Percentiles rank a stretch among this genome's conserved stretches.
These are phyloP conservation scores for Hemichromis elongatus DNA, from an alignment of 2,113 vertebrate species.

Conservation along the genomic window DNA sequence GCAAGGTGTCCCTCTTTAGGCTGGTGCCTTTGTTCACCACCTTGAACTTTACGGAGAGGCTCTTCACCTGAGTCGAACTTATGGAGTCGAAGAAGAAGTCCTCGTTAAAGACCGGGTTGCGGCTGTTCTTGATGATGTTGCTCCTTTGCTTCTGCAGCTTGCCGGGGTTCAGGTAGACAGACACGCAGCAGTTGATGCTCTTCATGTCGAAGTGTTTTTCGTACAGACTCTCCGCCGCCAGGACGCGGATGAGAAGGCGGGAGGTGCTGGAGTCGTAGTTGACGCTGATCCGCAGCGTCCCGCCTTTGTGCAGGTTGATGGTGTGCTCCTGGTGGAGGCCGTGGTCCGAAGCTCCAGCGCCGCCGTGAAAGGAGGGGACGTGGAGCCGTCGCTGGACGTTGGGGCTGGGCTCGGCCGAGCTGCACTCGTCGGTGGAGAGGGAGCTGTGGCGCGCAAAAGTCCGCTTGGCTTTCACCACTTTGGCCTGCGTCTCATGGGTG, in stretches of 20 bases:
- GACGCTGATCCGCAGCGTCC: slow-evolving; percentile 80
- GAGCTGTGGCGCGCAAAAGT: slow-evolving; percentile 89
- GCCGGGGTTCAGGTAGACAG: slow-evolving; percentile 89
- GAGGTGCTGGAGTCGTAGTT: slow-evolving; percentile 85
- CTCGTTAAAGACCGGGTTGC: slow-evolving; percentile 94
- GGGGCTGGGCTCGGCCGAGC: slow-evolving; percentile 89
- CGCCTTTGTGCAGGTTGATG: slow-evolving; percentile 80
- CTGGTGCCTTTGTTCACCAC: slow-evolving; percentile 98
- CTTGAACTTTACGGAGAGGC: slow-evolving; percentile 90
- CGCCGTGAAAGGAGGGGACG: slow-evolving; percentile 63
- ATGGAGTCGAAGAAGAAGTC: slow-evolving; percentile 97
- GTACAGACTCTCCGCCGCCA: slow-evolving; percentile 87
- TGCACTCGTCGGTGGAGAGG: slow-evolving; percentile 89
- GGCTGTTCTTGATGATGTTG: slow-evolving; percentile 96
- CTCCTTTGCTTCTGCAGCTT: slow-evolving; percentile 96
- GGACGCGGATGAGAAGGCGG: slow-evolving; percentile 82
- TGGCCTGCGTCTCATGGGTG: slow-evolving; percentile 90
- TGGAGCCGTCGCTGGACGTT: slow-evolving; percentile 78
- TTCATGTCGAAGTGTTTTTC: slow-evolving; percentile 83
- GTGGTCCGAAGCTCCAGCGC: slow-evolving; percentile 45
- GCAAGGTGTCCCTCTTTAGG: slow-evolving; percentile 88
- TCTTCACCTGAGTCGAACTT: slow-evolving; percentile 79
- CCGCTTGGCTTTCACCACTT: slow-evolving; percentile 88
- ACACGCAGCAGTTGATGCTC: slow-evolving; percentile 94
- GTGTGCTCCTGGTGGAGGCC: slow-evolving; percentile 77